phyloP scores from a whole-genome alignment of 2,888 invertebrate species.

The Sesia apiformis region DNA sequence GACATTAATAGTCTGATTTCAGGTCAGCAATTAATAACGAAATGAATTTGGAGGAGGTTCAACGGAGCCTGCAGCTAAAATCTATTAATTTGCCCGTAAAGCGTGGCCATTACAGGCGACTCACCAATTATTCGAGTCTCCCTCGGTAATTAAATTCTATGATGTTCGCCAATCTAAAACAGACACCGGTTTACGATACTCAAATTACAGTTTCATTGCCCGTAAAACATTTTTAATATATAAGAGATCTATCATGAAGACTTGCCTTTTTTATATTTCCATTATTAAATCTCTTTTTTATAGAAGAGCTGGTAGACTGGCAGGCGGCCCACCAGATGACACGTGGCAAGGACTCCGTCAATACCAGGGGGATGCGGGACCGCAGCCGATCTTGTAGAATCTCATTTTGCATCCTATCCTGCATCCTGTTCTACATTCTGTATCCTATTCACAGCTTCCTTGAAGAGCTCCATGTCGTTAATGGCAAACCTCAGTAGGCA shows the following conservation, averaged over 20 bases:
- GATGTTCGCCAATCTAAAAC: constrained; percentile 66
- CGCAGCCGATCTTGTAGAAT: too few species aligned
- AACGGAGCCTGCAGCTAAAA: constrained; percentile 44
- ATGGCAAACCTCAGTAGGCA: too few species aligned
- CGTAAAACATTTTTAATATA: constrained; percentile 38
- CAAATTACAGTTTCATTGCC: constrained; percentile 61
- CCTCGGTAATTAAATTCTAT: constrained; percentile 67
- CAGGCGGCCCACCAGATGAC: too few species aligned
- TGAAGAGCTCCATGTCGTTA: too few species aligned
- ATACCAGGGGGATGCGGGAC: too few species aligned
- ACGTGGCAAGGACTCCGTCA: too few species aligned
- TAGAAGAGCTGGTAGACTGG: too few species aligned
- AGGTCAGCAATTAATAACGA: constrained; percentile 56
- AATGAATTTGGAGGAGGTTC: constrained; percentile 38
- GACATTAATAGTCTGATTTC: constrained; percentile 34
- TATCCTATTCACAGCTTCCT: too few species aligned
- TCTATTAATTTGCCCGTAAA: constrained; percentile 69
- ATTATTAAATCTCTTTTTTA: too few species aligned
- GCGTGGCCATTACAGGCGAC: constrained; percentile 53
- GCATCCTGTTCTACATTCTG: too few species aligned
- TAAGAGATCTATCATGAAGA: constrained; percentile 29
- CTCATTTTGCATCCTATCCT: too few species aligned
- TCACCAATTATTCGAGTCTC: constrained; percentile 65
- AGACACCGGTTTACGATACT: constrained; percentile 62
- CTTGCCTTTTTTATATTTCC: not conserved